phyloP scores from a whole-genome alignment of 2,113 vertebrate genomes.

The Vimba vimba region DNA sequence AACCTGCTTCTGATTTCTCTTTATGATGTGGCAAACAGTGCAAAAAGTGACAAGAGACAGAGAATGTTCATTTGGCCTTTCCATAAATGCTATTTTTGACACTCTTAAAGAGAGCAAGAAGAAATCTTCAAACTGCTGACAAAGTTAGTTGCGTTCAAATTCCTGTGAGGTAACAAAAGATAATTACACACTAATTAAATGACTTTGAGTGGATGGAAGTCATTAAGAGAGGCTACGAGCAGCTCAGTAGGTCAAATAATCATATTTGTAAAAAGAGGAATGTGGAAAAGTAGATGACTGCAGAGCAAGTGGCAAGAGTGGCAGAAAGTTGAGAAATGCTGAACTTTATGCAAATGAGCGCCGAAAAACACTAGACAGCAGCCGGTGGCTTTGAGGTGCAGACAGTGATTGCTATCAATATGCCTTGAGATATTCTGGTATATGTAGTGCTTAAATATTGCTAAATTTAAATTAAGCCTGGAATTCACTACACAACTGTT shows the following conservation, averaged over 20 bases:
- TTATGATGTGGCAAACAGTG: constrained; percentile 33
- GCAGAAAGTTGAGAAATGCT: neutral
- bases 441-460: no score
- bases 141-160: neutral
- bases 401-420: no score
- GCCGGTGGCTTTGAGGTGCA: neutral
- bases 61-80: neutral
- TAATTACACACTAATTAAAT: constrained; percentile 17
- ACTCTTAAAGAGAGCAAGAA: neutral
- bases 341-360: neutral
- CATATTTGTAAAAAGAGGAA: neutral
- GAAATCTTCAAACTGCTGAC: constrained; percentile 27
- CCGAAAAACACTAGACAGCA: neutral
- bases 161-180: constrained; percentile 17
- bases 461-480: no score
- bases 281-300: neutral
- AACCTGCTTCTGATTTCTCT: constrained; percentile 46
- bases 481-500: no score
- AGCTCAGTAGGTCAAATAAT: constrained; percentile 9
- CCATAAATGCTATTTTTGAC: neutral
- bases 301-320: neutral
- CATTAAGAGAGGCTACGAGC: constrained; percentile 2
- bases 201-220: neutral
- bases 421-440: no score
- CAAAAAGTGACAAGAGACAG: constrained; percentile 28